Evolutionary conservation across 2,113 vertebrate species (phyloP), one percentile per base, ranked within the genome.

Genomic region (Sclerurus mexicanus): DNA sequence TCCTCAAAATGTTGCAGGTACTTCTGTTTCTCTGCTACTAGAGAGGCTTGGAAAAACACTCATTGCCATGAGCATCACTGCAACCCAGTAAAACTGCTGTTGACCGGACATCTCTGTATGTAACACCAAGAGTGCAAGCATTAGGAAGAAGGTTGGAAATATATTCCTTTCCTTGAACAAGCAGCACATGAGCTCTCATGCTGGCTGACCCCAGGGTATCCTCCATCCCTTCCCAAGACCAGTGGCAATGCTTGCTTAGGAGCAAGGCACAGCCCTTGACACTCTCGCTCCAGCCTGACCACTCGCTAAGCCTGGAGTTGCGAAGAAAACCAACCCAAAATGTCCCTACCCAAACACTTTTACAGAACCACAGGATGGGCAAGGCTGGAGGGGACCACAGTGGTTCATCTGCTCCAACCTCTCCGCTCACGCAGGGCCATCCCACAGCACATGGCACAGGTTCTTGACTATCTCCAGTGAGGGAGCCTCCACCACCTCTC

Each of bases 31-130:
- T 82, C 20, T 55, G 28, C 19, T 12, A 35, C 16, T 42, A 28
- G 28, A 74, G 28, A 62, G 9, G n/a, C 37, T 71, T 77, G 42
- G 31, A 39, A 39, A 63, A 77, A 30, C 1, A 8, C 8, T 50
- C 23, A 14, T 14, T 52, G 64, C 24, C 58, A 46, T 35, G 37
- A 73, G 37, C 42, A 76, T 9, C 50, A 16, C 12, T 25, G 39
- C 46, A 87, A 44, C 5, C n/a, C 75, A 79, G 15, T 20, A 53
- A 60, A 68, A 40, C 11, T 6, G 9, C 17, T 33, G 37, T 11
- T 1, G 4, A 49, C 22, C 14, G 68, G 55, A 47, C n/a, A 31
- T 3, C 8, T 17, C 28, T 5, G 33, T 4, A 21, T 1, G 4
- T 23, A 67, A 19, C 28, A 76, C 3, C 24, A 59, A 2, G 16